Evolutionary conservation across 1,140 invertebrate genomes (phyloP), one percentile per base, ranked within the genome.

Genomic region (Bombus pascuorum): DNA sequence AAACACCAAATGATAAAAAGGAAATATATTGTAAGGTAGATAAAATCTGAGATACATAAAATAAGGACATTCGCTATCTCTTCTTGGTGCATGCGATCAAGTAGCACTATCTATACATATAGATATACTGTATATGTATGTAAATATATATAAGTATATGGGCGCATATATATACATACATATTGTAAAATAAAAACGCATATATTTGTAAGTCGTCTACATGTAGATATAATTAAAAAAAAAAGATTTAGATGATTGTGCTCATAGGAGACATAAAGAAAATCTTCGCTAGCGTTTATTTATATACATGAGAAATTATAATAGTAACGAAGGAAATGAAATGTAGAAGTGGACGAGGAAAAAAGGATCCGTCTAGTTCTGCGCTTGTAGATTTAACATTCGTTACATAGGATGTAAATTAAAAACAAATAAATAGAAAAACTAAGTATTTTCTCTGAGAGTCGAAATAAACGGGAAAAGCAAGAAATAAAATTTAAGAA

Each of bases 381-480:
- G 75, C 66, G 81, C 70, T 80, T 81, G 62, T 91, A 89, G 77
- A 82, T 90, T 74, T 86, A 88, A 88, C 44, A 88, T 85, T 80
- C 86, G 80, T 90, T 89, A 88, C 39, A 84, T 81, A 57, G 57
- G 76, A 74, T n/a, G 62, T 37, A 28, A 62, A 32, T 75, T 32
- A 75, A 42, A 70, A 77, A 28, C 3, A 59, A 75, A 75, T 28
- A 75, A 42, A 70, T 74, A 85, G 77, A 76, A 65, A 89, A 81
- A 77, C 39, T 15, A 89, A 91, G 83, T 89, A 91, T 91, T 91
- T 91, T 91, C 83, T 83, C 83, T 81, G 88, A 91, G 66, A 86
- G 18, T 28, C 6, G 25, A 84, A 53, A 5, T 76, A 39, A 68
- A 18, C 22, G 3, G 32, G 66, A 80, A 34, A 68, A 66, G 22